These are phyloP conservation scores for Oryzias curvinotus DNA, from an alignment of 2,113 vertebrate species.

Conservation along the genomic window DNA sequence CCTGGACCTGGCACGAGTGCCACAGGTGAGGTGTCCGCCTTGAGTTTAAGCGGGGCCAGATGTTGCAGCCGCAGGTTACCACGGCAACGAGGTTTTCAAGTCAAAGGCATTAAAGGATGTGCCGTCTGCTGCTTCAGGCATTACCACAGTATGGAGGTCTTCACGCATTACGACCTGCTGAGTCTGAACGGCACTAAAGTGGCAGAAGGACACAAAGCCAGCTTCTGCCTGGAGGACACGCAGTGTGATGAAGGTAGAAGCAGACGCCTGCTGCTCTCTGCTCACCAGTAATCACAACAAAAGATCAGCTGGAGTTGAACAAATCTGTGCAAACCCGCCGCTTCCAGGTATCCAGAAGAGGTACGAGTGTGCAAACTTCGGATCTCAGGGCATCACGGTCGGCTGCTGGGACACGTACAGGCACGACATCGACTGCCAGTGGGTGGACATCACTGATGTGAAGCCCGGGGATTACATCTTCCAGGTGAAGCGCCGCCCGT, in stretches of 20 bases:
- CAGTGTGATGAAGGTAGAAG: slow-evolving; percentile 87
- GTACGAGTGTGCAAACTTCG: slow-evolving; percentile 93
- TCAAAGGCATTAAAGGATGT: no score
- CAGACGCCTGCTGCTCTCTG: neutral
- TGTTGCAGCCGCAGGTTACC: no score
- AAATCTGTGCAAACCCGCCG: neutral
- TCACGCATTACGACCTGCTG: slow-evolving; percentile 93
- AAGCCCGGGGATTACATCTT: slow-evolving; percentile 90
- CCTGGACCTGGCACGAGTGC: slow-evolving; percentile 96
- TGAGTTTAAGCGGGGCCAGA: no score
- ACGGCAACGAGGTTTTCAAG: no score
- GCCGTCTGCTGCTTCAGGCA: slow-evolving; percentile 75
- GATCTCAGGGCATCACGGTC: slow-evolving; percentile 90
- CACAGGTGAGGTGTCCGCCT: slow-evolving; percentile 80
- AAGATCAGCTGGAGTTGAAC: no score
- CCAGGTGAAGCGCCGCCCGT: slow-evolving; percentile 86
- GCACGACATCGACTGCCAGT: slow-evolving; percentile 97
- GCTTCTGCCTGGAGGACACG: slow-evolving; percentile 95
- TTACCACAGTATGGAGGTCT: slow-evolving; percentile 98
- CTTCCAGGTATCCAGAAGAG: slow-evolving; percentile 85
- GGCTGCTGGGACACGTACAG: slow-evolving; percentile 95
- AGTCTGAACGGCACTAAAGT: slow-evolving; percentile 91
- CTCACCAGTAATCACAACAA: neutral
- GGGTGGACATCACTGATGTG: slow-evolving; percentile 91
- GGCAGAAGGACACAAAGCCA: slow-evolving; percentile 97